Conservation (phyloP, 30 jellyfish, hydroid and myxozoan genomes). For the Aurelia sp. region DNA sequence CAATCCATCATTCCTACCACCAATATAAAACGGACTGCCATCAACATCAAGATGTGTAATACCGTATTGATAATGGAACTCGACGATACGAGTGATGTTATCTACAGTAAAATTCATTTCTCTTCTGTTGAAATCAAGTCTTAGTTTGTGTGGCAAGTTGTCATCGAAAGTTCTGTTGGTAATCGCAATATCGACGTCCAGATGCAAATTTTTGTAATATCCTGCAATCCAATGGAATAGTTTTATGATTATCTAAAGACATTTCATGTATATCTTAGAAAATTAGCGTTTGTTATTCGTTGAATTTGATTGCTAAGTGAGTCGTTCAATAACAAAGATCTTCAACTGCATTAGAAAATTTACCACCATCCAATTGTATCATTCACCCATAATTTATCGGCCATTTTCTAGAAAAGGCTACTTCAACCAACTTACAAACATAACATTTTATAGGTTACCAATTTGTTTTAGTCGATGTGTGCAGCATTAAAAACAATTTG, state of each 20-base stretch:
- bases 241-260: not conserved
- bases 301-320: too few species aligned
- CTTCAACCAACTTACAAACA: too few species aligned
- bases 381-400: too few species aligned
- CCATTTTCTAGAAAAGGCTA: too few species aligned
- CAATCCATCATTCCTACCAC: constrained; percentile 89
- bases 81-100: constrained; percentile 88
- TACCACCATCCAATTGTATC: too few species aligned
- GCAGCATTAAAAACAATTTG: too few species aligned
- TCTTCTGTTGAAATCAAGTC: constrained; percentile 77
- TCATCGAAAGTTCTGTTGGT: constrained; percentile 89
- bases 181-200: constrained; percentile 86
- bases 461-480: too few species aligned
- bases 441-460: too few species aligned
- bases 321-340: too few species aligned
- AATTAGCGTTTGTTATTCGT: too few species aligned
- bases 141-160: constrained; percentile 82
- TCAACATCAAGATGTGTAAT: constrained; percentile 94
- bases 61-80: constrained; percentile 89
- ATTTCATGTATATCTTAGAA: not conserved
- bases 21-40: constrained; percentile 93
- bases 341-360: too few species aligned
- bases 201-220: constrained; percentile 64
- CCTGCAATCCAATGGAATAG: constrained; percentile 15
- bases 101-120: constrained; percentile 91